Conservation (phyloP, 2,797 vertebrate genomes). For the Loriculus beryllinus region DNA sequence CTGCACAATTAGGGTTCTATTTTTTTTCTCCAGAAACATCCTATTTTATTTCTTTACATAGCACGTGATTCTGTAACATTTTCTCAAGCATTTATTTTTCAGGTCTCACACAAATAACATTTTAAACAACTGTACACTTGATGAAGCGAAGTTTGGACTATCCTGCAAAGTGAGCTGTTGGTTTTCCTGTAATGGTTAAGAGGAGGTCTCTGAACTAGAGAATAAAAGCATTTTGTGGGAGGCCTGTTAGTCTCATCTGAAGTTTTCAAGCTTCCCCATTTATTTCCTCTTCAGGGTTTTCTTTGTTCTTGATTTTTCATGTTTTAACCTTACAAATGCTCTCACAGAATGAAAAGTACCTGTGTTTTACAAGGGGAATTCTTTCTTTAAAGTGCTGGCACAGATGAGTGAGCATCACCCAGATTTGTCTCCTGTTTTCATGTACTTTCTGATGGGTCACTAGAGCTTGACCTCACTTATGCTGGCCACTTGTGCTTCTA, state of each 20-base stretch:
- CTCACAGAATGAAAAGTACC: neutral
- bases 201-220: neutral
- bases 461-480: constrained; percentile 7
- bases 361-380: neutral
- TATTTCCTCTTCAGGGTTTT: neutral
- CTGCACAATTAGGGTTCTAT: neutral
- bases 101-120: neutral
- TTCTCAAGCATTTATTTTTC: neutral
- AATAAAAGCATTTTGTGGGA: neutral
- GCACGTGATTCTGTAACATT: neutral
- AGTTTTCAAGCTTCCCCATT: neutral
- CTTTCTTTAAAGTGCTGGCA: neutral
- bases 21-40: neutral
- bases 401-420: constrained; percentile 18
- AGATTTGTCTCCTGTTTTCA: constrained; percentile 16
- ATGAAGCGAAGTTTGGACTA: neutral
- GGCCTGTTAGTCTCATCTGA: neutral
- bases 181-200: neutral
- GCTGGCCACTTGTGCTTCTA: neutral
- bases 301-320: neutral
- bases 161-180: neutral
- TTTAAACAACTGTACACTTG: neutral
- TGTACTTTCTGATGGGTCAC: neutral
- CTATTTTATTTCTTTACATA: neutral
- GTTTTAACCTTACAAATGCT: neutral